Base-by-base conservation (phyloP, 2,888 invertebrate genomes). In the Lasioglossum villosulum region DNA sequence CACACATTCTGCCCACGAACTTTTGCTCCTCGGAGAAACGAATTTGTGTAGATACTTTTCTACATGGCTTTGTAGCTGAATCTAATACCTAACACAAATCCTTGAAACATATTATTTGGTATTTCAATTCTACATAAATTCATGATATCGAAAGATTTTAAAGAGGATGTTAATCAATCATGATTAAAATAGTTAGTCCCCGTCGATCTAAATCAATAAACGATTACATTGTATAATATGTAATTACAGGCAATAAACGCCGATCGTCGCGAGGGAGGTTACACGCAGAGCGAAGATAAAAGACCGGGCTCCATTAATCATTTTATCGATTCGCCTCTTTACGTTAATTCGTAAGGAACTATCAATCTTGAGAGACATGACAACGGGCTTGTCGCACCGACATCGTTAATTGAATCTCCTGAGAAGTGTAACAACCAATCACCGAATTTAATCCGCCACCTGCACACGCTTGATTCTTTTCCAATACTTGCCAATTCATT, bases 301-400 rank as follows among this genome's bases (percentile, higher is more conserved):
- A 34, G 66, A 16, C 71, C 8, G 2, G 19, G 37, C 3, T 27
- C 71, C 80, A 71, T 84, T 85, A 83, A 79, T 81, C 85, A 85
- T 82, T 86, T 86, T 75, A 84, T 84, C 75, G 81, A 84, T 81
- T 84, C 78, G 56, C 72, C 34, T 45, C 70, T 72, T 80, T 78
- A 45, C 84, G 71, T 78, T 85, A 81, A 81, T 82, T 82, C 73
- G 66, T 81, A 34, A 68, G 78, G 16, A 72, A 68, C 86, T 75
- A 86, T 87, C 80, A 87, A 87, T 87, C 86, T 87, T 86, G 76
- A 45, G 71, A 72, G 80, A 75, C 63, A 39, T 78, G 75, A 56
- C 70, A 78, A 73, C 78, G 48, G 52, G 73, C 66, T 78, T 39
- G 63, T 78, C 59, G 37, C 30, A 59, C n/a, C 42, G 72, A 80